Evolutionary conservation across 2,797 vertebrate species (phyloP), one percentile per base, ranked within the genome.

Genomic region (Peromyscus nudipes): DNA sequence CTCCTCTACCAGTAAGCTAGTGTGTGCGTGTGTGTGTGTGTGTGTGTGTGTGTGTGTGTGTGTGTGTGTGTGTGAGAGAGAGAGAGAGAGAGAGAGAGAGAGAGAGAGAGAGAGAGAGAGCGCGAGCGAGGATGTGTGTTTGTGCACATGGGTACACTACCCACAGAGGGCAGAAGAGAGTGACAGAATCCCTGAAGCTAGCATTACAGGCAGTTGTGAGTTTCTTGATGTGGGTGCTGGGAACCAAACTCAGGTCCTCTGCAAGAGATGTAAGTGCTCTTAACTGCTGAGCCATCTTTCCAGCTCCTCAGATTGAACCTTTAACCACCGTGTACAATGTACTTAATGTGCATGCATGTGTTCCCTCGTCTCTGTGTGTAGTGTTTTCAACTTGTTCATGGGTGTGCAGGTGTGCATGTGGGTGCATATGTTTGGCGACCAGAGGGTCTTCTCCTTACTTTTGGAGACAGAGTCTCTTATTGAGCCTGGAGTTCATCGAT

Each of bases 321-420:
- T 89, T 95, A 84, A 89, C 37, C 73, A 83, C 11, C 85, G 40
- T 69, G 40, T 93, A 57, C 6, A 84, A 37, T 49, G 40, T 85
- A 12, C n/a, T 80, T 91, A 89, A 49, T 49, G 19, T 84, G 60
- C 40, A 65, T 65, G 40, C 5, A 46, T 46, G 9, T 49, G 12
- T 67, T 43, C 16, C 37, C 57, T 27, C 10, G 1, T 23, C 19
- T 13, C 27, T 64, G 14, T 67, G 64, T 67, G 19, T 49, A 65
- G 10, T 64, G 2, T 43, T 23, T 85, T 31, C 40, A 85, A 25
- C 19, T 85, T 85, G 19, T 85, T 67, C 31, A 67, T 23, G 12
- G 31, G 43, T 75, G 5, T 75, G 40, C 40, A 43, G 21, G 71
- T 75, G 62, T 67, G 3, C 43, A 52, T 79, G 46, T 49, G 13